phyloP scores from a whole-genome alignment of 2,113 vertebrate genomes.

The Lampris incognitus region DNA sequence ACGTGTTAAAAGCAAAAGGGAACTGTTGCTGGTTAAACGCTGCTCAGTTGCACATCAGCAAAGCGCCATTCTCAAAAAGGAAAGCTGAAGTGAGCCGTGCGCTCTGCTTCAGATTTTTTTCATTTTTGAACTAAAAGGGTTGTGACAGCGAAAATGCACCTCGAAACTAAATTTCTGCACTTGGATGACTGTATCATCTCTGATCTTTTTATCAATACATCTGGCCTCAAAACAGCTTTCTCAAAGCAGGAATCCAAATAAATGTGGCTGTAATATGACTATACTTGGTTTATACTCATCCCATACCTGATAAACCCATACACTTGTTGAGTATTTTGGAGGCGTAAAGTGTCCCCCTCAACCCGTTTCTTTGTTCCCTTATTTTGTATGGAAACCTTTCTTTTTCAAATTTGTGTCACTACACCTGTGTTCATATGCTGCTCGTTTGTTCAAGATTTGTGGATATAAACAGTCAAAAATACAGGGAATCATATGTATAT shows the following conservation, averaged over 20 bases:
- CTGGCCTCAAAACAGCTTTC: neutral
- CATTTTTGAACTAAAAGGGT: constrained; percentile 18
- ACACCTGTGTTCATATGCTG: too few species aligned
- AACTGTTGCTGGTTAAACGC: constrained; percentile 59
- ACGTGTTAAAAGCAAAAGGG: constrained; percentile 59
- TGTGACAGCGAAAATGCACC: constrained; percentile 13
- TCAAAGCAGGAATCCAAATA: neutral
- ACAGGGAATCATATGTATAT: constrained; percentile 17
- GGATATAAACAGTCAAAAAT: neutral
- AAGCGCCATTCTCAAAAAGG: constrained; percentile 16
- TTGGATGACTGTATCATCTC: neutral
- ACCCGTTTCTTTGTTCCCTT: too few species aligned
- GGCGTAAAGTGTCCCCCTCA: too few species aligned
- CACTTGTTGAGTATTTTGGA: too few species aligned
- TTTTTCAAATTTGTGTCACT: too few species aligned
- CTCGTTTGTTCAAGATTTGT: neutral
- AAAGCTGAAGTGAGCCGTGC: constrained; percentile 49
- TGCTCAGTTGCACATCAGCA: constrained; percentile 43
- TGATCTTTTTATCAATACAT: constrained; percentile 14
- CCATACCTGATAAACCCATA: too few species aligned
- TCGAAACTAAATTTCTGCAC: constrained; percentile 12
- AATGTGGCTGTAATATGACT: neutral
- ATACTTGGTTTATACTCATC: too few species aligned
- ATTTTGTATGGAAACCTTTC: too few species aligned
- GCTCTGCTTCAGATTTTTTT: too few species aligned